Percentiles rank a stretch among this genome's conserved stretches.
phyloP scores from a whole-genome alignment of 1,140 invertebrate species.

The Samia ricini region DNA sequence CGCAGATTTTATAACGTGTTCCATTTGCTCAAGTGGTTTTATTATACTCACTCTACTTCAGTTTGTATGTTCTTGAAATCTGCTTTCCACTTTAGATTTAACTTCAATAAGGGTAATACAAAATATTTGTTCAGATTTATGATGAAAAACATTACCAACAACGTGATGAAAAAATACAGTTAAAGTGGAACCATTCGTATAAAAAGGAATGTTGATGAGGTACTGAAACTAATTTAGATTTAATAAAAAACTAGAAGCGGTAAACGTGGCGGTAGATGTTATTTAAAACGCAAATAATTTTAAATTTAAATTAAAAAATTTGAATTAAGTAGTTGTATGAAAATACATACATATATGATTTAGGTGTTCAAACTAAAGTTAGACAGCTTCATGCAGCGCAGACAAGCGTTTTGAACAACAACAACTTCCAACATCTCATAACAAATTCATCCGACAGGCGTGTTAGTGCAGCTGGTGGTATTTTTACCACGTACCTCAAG shows the following conservation, averaged over 20 bases:
- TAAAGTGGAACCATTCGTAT: too few relatives aligned
- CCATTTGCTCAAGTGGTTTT: constrained; percentile 24
- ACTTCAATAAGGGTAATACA: too few relatives aligned
- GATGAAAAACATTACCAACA: too few relatives aligned
- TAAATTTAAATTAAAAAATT: not conserved
- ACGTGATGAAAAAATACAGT: too few relatives aligned
- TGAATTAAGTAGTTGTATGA: not conserved
- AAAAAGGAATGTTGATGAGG: too few relatives aligned
- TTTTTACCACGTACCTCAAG: too few relatives aligned
- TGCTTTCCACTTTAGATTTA: constrained; percentile 14
- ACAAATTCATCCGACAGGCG: not conserved
- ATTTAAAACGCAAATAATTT: not conserved
- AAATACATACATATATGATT: constrained; percentile 7
- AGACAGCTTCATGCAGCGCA: not conserved
- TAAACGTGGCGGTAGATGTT: not conserved
- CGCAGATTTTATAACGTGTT: constrained; percentile 16
- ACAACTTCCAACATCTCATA: not conserved
- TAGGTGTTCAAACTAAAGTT: not conserved
- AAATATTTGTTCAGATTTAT: too few relatives aligned
- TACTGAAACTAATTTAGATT: too few relatives aligned
- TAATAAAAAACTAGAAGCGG: too few relatives aligned
- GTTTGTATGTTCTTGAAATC: constrained; percentile 12
- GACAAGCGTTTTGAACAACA: not conserved
- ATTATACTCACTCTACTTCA: constrained; percentile 12
- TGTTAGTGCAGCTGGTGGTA: not conserved